These are phyloP conservation scores for Amazona guildingii DNA, from an alignment of 2,113 vertebrate species.

Conservation along the genomic window DNA sequence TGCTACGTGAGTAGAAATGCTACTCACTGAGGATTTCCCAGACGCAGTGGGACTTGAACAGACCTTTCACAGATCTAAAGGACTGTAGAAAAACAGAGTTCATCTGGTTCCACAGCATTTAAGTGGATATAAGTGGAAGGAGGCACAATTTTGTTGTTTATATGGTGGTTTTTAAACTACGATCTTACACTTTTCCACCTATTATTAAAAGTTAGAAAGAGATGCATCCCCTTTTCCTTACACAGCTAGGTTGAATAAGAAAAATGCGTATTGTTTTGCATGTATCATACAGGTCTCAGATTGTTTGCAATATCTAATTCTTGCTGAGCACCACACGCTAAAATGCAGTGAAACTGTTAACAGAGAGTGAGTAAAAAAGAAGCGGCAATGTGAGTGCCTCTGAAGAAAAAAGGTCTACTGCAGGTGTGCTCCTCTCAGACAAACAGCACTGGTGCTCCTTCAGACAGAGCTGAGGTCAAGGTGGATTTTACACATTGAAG, in stretches of 20 bases:
- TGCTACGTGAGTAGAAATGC: background rate
- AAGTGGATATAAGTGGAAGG: background rate
- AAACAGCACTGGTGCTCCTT: background rate
- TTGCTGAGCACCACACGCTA: background rate
- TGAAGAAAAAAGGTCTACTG: background rate
- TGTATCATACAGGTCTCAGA: background rate
- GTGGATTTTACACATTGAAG: background rate
- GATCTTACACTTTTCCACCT: background rate
- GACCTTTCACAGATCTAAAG: background rate
- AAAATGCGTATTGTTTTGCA: background rate
- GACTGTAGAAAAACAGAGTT: background rate
- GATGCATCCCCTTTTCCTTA: background rate
- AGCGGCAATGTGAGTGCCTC: background rate
- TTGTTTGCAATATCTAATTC: background rate
- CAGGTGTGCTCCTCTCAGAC: background rate
- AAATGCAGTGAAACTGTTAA: background rate
- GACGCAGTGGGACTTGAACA: background rate
- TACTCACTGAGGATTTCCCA: background rate
- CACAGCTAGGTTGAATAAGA: background rate
- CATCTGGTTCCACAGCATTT: background rate
- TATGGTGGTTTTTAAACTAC: background rate
- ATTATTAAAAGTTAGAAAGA: background rate
- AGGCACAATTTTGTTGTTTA: background rate
- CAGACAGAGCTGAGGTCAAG: background rate
- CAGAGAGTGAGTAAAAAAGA: background rate